Conservation (phyloP, 2,888 invertebrate genomes). For the Lagria hirta region DNA sequence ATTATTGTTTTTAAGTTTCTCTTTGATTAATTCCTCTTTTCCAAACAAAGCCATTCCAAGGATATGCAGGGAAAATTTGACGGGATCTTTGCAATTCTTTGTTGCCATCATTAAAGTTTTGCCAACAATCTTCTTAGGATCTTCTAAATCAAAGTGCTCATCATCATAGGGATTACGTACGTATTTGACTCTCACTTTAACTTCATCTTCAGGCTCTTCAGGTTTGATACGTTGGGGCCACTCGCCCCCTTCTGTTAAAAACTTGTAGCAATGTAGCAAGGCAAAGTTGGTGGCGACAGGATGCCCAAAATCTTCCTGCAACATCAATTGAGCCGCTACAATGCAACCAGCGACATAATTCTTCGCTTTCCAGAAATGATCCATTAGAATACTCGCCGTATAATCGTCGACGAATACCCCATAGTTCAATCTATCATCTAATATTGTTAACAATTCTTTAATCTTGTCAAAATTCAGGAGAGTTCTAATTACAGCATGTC, state of each 20-base stretch:
- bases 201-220: slow-evolving; percentile 54
- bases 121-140: slow-evolving; percentile 72
- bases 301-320: slow-evolving; percentile 84
- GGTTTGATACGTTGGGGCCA: slow-evolving; percentile 52
- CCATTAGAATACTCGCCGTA: slow-evolving; percentile 76
- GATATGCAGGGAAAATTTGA: slow-evolving; percentile 55
- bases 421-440: slow-evolving; percentile 81
- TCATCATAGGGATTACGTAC: slow-evolving; percentile 83
- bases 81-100: slow-evolving; percentile 53
- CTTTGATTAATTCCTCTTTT: slow-evolving; percentile 45
- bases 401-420: slow-evolving; percentile 89
- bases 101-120: slow-evolving; percentile 74
- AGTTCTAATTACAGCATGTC: slow-evolving; percentile 74
- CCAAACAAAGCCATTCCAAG: slow-evolving; percentile 52
- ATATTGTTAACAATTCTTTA: slow-evolving; percentile 68
- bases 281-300: slow-evolving; percentile 68
- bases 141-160: slow-evolving; percentile 84
- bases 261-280: slow-evolving; percentile 74
- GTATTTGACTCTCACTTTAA: slow-evolving; percentile 67
- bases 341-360: slow-evolving; percentile 73
- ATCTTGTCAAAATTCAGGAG: slow-evolving; percentile 59
- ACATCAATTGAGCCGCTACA: slow-evolving; percentile 77
- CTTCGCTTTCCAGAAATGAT: slow-evolving; percentile 70
- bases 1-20: slow-evolving; percentile 41
- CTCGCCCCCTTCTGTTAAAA: slow-evolving; percentile 58